Conservation (phyloP, 2,797 vertebrate genomes). For the Pristis pectinata region DNA sequence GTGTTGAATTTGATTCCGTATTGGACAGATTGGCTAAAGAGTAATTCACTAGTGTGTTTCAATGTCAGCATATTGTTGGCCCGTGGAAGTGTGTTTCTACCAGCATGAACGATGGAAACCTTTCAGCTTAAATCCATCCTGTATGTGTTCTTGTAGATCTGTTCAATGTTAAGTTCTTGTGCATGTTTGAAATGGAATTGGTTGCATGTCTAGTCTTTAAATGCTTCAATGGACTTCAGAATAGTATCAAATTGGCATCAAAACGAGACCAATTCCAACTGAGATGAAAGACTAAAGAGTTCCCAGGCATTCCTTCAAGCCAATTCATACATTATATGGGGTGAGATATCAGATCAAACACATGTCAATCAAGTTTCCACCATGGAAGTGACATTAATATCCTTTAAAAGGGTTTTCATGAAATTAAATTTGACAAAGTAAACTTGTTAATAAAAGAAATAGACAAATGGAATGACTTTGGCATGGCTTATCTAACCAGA, state of each 20-base stretch:
- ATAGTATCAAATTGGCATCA: constrained; percentile 72
- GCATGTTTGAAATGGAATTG: constrained; percentile 52
- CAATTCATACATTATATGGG: not conserved
- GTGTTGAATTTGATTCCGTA: constrained; percentile 55
- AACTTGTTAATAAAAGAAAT: not conserved
- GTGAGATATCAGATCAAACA: not conserved
- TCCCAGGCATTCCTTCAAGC: not conserved
- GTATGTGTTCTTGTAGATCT: constrained; percentile 62
- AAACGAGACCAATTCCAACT: constrained; percentile 33
- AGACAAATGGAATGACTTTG: not conserved
- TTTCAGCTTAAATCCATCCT: constrained; percentile 57
- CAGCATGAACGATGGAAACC: constrained; percentile 26
- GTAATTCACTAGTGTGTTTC: constrained; percentile 45
- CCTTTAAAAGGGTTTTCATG: not conserved
- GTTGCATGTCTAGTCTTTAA: constrained; percentile 50
- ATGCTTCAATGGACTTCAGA: constrained; percentile 43
- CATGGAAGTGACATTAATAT: not conserved
- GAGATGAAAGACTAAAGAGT: constrained; percentile 36
- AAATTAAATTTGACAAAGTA: not conserved
- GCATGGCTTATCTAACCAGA: not conserved
- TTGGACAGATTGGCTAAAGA: constrained; percentile 55
- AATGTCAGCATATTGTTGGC: constrained; percentile 59
- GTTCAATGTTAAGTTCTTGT: constrained; percentile 56
- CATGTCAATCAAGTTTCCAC: not conserved
- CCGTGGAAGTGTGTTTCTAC: constrained; percentile 50